Evolutionary conservation across 2,797 vertebrate genomes (phyloP).

Genomic region (Smutsia gigantea): DNA sequence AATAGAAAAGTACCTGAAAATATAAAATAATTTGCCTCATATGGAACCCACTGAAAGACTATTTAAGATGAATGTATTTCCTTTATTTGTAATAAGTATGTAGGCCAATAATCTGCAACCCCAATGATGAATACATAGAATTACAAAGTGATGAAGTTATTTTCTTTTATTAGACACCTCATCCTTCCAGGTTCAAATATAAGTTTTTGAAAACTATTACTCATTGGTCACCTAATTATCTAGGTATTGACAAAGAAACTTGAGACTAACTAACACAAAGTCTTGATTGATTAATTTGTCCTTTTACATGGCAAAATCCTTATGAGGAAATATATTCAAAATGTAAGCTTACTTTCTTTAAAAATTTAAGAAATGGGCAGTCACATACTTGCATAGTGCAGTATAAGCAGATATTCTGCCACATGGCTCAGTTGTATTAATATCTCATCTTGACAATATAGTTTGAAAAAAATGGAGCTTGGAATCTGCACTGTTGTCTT

Average conservation of each 20-base stretch:
- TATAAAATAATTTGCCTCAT: not conserved
- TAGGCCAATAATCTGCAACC: not conserved
- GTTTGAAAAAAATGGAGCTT: not conserved
- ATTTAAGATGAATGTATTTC: not conserved
- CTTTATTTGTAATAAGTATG: not conserved
- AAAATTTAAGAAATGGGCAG: not conserved
- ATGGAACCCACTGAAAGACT: not conserved
- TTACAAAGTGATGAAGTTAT: not conserved
- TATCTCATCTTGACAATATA: not conserved
- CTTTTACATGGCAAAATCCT: not conserved
- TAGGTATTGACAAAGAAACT: not conserved
- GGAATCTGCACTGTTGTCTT: not conserved
- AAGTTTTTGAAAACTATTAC: not conserved
- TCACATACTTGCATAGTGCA: not conserved
- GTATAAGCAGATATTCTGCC: not conserved
- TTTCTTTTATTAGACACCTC: not conserved
- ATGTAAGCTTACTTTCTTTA: not conserved
- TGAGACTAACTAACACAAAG: not conserved
- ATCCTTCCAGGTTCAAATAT: not conserved
- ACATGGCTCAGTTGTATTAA: not conserved
- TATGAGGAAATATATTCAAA: not conserved
- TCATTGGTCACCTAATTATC: not conserved
- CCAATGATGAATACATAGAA: not conserved
- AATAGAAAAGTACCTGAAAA: not conserved
- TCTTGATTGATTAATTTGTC: not conserved